Evolutionary conservation across 2,888 invertebrate genomes (phyloP).

Genomic region (Corbicula japonica): DNA sequence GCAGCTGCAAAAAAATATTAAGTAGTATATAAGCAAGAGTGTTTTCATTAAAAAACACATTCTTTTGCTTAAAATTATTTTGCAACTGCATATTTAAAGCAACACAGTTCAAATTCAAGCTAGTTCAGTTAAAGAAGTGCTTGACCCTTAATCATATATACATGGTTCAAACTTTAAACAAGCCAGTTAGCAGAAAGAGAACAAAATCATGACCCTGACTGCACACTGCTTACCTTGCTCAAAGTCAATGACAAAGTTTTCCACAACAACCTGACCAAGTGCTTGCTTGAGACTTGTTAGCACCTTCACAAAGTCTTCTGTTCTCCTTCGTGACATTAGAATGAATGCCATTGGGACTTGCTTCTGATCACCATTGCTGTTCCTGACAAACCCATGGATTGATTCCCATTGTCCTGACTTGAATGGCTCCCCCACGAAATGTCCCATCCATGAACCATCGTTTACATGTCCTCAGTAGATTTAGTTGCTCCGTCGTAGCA

Average conservation of each 20-base stretch:
- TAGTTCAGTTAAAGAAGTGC: too few species aligned
- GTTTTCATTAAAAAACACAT: background rate
- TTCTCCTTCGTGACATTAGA: constrained; percentile 27
- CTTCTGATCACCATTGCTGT: constrained; percentile 5
- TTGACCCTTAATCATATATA: too few species aligned
- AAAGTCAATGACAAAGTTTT: constrained; percentile 21
- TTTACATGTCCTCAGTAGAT: background rate
- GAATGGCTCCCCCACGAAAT: constrained; percentile 8
- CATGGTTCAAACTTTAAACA: too few species aligned
- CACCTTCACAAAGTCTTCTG: constrained; percentile 26
- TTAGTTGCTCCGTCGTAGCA: background rate
- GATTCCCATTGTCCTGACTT: background rate
- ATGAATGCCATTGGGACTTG: constrained; percentile 21
- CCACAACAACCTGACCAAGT: constrained; percentile 1
- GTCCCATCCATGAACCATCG: constrained; percentile 12
- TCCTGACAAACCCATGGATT: constrained; percentile 11
- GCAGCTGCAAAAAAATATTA: constrained; percentile 20
- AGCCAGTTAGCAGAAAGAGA: too few species aligned
- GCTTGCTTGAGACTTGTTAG: background rate
- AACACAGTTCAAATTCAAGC: too few species aligned
- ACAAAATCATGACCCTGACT: too few species aligned
- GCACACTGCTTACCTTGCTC: constrained; percentile 14
- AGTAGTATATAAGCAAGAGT: background rate
- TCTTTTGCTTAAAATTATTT: background rate
- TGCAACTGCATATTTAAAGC: background rate